Base-by-base conservation (phyloP, 2,888 invertebrate species). In the Coelinius sp. region DNA sequence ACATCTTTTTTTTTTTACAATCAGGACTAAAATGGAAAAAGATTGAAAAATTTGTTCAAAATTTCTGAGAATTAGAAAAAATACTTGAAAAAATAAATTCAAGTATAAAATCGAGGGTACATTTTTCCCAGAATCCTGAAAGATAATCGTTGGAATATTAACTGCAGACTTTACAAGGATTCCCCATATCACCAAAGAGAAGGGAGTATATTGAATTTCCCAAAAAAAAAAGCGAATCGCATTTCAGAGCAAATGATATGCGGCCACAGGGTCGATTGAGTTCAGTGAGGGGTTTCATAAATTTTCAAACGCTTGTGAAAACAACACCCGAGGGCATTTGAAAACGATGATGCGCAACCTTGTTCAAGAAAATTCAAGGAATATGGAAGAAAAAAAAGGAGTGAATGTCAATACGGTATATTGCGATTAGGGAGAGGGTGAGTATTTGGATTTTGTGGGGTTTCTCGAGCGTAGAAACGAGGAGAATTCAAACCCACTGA, bases 201-300 rank as follows among this genome's bases (percentile, higher is more conserved):
- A 35, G 59, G 59, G 59, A 77, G 82, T 82, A 84, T 84, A 84
- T 84, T 84, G 83, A 84, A 84, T 84, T 84, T 84, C 84, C 82
- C n/a, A 1, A n/a, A 81, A 64, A 81, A 64, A 44, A 83, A 83
- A 83, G 83, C 78, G 81, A 80, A 81, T 84, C 77, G 80, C 72
- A 80, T 83, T 84, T 81, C 84, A 81, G 80, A 44, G 78, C 77
- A 81, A 81, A 82, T 80, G 83, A 84, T 83, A 83, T 78, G 80
- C 81, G 80, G 73, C 76, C 75, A 82, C 81, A 83, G 78, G 76
- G 73, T 75, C 80, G 78, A 83, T 80, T 78, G 80, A 84, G 82
- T 84, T 84, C 81, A 76, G n/a, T 14, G 49, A 24, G 20, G 35
- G 8, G 27, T n/a, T n/a, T n/a, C n/a, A n/a, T n/a, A n/a, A 63